These are phyloP conservation scores for Megalopta genalis DNA, from an alignment of 1,140 invertebrate species.

Conservation along the genomic window DNA sequence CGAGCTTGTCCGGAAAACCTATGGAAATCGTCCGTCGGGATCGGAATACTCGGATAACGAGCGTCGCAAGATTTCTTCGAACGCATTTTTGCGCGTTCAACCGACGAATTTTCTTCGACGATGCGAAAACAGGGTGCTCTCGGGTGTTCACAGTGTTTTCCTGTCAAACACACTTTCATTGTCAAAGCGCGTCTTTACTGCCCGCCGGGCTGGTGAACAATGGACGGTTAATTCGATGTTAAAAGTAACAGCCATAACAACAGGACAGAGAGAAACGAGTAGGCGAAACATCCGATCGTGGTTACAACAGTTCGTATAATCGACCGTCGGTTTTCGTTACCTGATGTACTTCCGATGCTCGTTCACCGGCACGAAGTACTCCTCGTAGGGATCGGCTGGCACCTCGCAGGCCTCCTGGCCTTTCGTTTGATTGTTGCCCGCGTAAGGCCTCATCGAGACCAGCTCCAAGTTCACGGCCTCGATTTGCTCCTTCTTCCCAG, in stretches of 20 bases:
- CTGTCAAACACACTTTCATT: slow-evolving; percentile 3
- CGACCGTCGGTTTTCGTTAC: slow-evolving; percentile 76
- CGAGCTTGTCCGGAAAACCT: neutral
- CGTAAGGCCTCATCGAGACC: slow-evolving; percentile 87
- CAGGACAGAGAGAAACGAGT: slow-evolving; percentile 20
- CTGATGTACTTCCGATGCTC: slow-evolving; percentile 91
- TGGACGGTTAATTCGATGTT: slow-evolving; percentile 57
- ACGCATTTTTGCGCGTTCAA: too few relatives aligned
- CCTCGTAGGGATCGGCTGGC: slow-evolving; percentile 86
- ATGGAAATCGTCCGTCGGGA: neutral
- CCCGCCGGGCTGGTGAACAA: slow-evolving; percentile 60
- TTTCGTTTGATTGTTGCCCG: slow-evolving; percentile 83
- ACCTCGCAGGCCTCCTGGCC: slow-evolving; percentile 86
- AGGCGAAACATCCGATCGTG: neutral
- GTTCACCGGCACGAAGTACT: slow-evolving; percentile 91
- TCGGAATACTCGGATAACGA: neutral
- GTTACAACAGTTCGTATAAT: neutral
- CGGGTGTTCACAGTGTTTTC: neutral
- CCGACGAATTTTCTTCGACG: too few relatives aligned
- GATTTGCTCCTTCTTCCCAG: slow-evolving; percentile 79
- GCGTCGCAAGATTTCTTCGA: too few relatives aligned
- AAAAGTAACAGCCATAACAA: slow-evolving; percentile 44
- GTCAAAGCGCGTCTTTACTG: slow-evolving; percentile 3
- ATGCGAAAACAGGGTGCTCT: too few relatives aligned
- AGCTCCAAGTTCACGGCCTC: slow-evolving; percentile 91